A percentile compares a stretch with the other conserved stretches of the same genome.
Conservation (phyloP, 2,113 vertebrate genomes). For the Brachirus orientalis region DNA sequence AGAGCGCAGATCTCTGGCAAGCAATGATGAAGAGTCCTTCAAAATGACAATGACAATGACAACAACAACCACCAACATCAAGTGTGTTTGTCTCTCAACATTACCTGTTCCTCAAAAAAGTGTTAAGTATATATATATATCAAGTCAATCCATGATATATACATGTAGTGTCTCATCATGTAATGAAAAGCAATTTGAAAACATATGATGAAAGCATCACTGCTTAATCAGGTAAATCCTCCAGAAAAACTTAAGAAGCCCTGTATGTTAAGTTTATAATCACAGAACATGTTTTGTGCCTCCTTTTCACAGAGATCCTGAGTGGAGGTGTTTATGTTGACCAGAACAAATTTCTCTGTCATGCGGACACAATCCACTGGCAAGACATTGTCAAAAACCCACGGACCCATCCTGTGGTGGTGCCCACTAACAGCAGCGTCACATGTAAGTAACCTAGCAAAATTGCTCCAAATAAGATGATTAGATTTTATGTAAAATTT, state of each 20-base stretch:
- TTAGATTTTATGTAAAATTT: background rate
- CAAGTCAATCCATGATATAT: background rate
- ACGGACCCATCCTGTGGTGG: slow-evolving; percentile 87
- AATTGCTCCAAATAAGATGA: background rate
- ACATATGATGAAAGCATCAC: too few relatives aligned
- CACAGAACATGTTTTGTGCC: slow-evolving; percentile 10
- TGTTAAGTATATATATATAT: too few relatives aligned
- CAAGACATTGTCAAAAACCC: slow-evolving; percentile 95
- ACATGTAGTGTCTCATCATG: background rate
- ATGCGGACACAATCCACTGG: slow-evolving; percentile 97
- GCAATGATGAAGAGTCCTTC: too few relatives aligned
- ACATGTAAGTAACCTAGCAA: slow-evolving; percentile 86
- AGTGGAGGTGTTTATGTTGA: slow-evolving; percentile 96
- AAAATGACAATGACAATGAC: background rate
- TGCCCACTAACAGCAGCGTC: slow-evolving; percentile 92
- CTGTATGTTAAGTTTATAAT: background rate
- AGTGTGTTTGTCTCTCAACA: slow-evolving; percentile 10
- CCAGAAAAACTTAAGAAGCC: background rate
- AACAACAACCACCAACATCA: slow-evolving; percentile 10
- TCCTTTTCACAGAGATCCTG: slow-evolving; percentile 88
- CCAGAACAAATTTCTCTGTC: slow-evolving; percentile 97
- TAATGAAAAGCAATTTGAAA: background rate
- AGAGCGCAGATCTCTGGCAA: too few relatives aligned
- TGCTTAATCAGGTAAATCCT: too few relatives aligned
- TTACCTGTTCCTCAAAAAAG: background rate